These are phyloP conservation scores for Harpalus rufipes DNA, from an alignment of 2,888 invertebrate genomes.

Conservation along the genomic window DNA sequence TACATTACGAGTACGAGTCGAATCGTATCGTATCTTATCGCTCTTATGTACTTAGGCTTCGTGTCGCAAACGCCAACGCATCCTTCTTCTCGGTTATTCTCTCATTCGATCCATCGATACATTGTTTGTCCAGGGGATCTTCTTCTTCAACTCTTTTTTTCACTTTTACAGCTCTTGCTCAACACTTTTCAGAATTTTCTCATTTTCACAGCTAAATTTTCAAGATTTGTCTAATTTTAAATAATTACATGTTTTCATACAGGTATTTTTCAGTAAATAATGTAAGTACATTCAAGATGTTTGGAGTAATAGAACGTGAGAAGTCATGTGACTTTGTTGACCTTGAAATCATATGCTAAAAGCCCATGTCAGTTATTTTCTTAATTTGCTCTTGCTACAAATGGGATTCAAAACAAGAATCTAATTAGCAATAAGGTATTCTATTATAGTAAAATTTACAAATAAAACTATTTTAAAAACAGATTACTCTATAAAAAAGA, in stretches of 20 bases:
- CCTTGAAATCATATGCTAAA: too few species aligned
- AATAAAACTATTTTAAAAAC: too few species aligned
- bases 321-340: too few species aligned
- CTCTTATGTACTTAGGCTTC: constrained; percentile 37
- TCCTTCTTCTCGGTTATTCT: constrained; percentile 37
- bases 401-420: too few species aligned
- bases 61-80: constrained; percentile 13
- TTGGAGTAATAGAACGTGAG: neutral
- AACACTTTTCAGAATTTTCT: too few species aligned
- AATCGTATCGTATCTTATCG: constrained; percentile 35
- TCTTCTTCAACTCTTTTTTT: constrained; percentile 13
- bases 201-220: neutral
- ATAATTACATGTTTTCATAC: neutral
- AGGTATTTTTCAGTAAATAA: constrained; percentile 12
- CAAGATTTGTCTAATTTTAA: neutral
- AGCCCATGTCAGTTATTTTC: too few species aligned
- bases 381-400: too few species aligned
- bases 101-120: neutral
- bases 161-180: neutral
- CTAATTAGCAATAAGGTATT: too few species aligned
- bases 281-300: neutral
- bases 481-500: too few species aligned
- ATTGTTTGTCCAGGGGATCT: constrained; percentile 18
- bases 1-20: constrained; percentile 46
- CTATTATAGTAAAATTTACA: too few species aligned